Evolutionary conservation across 2,888 invertebrate species (phyloP), one percentile per base, ranked within the genome.

Genomic region (Lordiphosa fenestrarum): DNA sequence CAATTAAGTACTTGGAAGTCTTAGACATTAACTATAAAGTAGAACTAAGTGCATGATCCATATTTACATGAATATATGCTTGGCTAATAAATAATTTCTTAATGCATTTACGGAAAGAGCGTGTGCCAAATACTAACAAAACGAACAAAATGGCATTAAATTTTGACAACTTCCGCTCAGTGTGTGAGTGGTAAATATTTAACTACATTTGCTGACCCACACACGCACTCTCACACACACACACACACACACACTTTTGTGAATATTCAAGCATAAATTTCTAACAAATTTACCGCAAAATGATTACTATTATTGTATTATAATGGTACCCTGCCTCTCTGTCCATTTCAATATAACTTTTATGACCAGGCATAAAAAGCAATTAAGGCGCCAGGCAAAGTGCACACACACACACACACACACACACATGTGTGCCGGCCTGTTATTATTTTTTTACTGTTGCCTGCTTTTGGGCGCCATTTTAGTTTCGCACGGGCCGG

Each of bases 211-310:
- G 30, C 30, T 30, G 30, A 30, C 30, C 30, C 30, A 30, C 30
- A 10, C 30, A 30, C 23, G 13, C 7, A 12, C 23, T 6, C 19
- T 19, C 19, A 19, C 19, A 19, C 23, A 13, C 42, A 15, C 4
- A 15, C 41, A 41, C 30, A 12, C 37, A 36, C 10, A 38, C 13
- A 19, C 9, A 9, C 37, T 47, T 37, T 37, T 36, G 53, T 33
- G 41, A 57, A 46, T 61, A 54, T 39, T 49, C 56, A 60, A 57
- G 65, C 68, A 57, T 64, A 58, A 71, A 66, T 68, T 68, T 62
- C 69, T 60, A 69, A 71, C 73, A 71, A 82, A 82, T 75, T 75
- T 73, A 63, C 61, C 80, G 69, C 80, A 78, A 78, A 75, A 82
- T 75, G 68, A 75, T 75, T 70, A 69, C 66, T 75, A 71, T 73